Conservation (phyloP, 37 sponge, comb jelly and placozoan species). For the Cliona cf. orientalis region DNA sequence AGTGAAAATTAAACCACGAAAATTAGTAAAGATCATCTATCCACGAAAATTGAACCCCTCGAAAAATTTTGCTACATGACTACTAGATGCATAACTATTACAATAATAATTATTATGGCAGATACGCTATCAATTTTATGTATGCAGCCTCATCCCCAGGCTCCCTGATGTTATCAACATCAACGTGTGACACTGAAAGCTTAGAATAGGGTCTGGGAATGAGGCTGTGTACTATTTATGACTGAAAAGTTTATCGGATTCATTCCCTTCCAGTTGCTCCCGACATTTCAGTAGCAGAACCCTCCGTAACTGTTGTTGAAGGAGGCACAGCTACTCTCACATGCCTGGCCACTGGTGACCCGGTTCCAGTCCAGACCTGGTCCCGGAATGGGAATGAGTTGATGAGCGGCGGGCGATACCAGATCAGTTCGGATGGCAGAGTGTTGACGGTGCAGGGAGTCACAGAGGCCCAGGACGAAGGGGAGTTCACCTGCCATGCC, state of each 20-base stretch:
- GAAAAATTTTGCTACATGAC: no score
- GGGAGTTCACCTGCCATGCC: constrained; percentile 43
- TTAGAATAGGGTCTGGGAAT: not conserved
- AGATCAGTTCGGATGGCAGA: constrained; percentile 27
- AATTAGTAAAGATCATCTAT: no score
- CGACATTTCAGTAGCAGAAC: not conserved
- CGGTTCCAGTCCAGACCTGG: constrained; percentile 53
- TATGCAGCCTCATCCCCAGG: no score
- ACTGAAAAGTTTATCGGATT: no score
- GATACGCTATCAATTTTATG: no score
- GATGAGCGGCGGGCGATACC: not conserved
- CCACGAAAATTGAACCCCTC: no score
- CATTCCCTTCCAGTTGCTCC: constrained; percentile 22
- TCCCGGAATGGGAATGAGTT: not conserved
- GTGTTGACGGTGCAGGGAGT: constrained; percentile 7
- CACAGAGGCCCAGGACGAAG: constrained; percentile 41
- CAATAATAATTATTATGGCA: no score
- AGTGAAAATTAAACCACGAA: no score
- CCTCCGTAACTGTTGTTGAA: constrained; percentile 17
- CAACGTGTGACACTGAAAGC: not conserved
- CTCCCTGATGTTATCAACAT: no score
- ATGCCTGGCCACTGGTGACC: constrained; percentile 66
- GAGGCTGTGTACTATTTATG: no score
- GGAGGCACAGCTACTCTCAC: constrained; percentile 28
- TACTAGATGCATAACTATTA: no score